Conservation (phyloP, 1,140 invertebrate species). For the Pogonomyrmex californicus region DNA sequence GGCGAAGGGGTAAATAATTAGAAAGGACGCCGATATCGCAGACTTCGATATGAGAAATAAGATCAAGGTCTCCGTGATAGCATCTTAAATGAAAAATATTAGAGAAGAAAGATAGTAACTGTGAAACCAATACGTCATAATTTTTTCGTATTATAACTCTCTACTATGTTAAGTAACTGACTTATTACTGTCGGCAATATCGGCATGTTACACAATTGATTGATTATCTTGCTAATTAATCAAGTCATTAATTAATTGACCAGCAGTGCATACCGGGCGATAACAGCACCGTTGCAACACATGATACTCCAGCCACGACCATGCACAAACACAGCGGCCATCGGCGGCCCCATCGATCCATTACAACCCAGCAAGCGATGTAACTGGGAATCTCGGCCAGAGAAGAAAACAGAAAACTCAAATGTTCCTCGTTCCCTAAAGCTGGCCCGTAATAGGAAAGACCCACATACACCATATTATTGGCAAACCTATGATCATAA, state of each 20-base stretch:
- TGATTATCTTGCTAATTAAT: constrained; percentile 52
- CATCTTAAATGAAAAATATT: constrained; percentile 88
- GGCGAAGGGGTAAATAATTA: constrained; percentile 96
- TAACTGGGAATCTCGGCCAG: constrained; percentile 95
- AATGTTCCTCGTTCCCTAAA: constrained; percentile 93
- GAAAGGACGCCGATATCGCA: constrained; percentile 95
- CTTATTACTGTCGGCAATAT: constrained; percentile 12
- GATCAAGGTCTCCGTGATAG: constrained; percentile 90
- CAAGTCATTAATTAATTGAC: constrained; percentile 50
- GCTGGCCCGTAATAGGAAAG: constrained; percentile 95
- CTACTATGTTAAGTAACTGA: neutral
- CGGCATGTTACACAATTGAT: neutral
- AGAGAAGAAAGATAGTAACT: neutral
- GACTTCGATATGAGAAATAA: constrained; percentile 96
- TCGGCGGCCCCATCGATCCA: constrained; percentile 93
- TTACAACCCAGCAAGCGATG: constrained; percentile 93
- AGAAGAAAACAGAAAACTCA: constrained; percentile 95
- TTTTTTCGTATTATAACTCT: neutral
- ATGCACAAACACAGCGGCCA: constrained; percentile 95
- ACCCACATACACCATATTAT: constrained; percentile 94
- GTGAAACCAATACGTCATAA: neutral
- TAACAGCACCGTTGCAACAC: constrained; percentile 93
- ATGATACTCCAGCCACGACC: constrained; percentile 93
- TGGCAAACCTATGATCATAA: constrained; percentile 87
- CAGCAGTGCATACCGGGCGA: constrained; percentile 88